phyloP scores from a whole-genome alignment of 1,140 invertebrate genomes.

The Cherax destructor region DNA sequence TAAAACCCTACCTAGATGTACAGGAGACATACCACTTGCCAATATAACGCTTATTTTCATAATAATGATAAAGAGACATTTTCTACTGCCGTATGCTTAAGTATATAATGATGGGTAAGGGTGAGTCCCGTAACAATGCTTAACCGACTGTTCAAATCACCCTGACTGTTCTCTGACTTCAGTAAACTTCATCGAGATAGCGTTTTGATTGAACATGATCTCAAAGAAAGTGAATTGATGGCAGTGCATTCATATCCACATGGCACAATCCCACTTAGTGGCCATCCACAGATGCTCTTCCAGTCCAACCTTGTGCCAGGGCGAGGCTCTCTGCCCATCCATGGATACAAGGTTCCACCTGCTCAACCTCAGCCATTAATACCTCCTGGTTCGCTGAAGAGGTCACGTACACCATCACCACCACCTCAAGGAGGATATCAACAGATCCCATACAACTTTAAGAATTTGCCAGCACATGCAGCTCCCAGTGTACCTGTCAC shows the following conservation, averaged over 20 bases:
- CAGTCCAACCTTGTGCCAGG: constrained; percentile 54
- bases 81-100: too few relatives aligned
- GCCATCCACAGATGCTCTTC: constrained; percentile 67
- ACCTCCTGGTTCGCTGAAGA: constrained; percentile 46
- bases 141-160: too few relatives aligned
- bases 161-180: too few relatives aligned
- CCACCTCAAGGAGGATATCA: constrained; percentile 52
- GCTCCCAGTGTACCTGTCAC: constrained; percentile 55
- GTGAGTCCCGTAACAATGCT: too few relatives aligned
- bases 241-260: constrained; percentile 57
- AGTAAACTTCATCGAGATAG: too few relatives aligned
- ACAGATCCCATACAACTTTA: constrained; percentile 62
- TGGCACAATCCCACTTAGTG: constrained; percentile 51
- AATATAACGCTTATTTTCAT: too few relatives aligned
- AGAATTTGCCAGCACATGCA: constrained; percentile 50
- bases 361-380: constrained; percentile 47
- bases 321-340: constrained; percentile 22
- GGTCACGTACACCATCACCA: constrained; percentile 41
- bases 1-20: too few relatives aligned
- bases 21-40: too few relatives aligned
- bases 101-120: too few relatives aligned
- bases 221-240: constrained; percentile 66
- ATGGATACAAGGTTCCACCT: constrained; percentile 53
- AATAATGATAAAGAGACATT: too few relatives aligned
- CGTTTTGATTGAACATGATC: too few relatives aligned